Percentiles rank a stretch among this genome's conserved stretches.
These are phyloP conservation scores for Porites lobata DNA, from an alignment of 92 coral and sea anemone genomes.

Conservation along the genomic window DNA sequence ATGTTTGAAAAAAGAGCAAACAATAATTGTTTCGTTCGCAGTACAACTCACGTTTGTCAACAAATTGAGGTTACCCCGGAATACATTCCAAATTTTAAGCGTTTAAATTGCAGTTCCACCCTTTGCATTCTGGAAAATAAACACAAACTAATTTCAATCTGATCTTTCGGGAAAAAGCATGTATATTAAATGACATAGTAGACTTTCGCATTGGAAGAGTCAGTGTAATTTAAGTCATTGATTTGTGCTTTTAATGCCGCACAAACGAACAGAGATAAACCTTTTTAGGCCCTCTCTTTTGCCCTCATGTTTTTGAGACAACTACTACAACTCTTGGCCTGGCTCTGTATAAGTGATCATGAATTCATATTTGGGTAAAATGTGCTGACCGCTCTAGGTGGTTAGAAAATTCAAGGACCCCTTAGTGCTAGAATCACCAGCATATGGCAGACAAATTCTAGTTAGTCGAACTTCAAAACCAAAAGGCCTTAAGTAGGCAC, in stretches of 20 bases:
- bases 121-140: background rate
- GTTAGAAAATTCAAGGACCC: background rate
- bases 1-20: background rate
- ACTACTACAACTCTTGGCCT: too few species aligned
- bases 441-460: background rate
- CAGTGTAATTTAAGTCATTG: background rate
- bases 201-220: too few species aligned
- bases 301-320: too few species aligned
- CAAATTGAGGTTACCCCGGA: background rate
- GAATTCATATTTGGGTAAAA: background rate
- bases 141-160: background rate
- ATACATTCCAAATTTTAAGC: background rate
- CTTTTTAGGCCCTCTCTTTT: background rate
- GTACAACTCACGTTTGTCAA: conserved; percentile 14
- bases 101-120: background rate
- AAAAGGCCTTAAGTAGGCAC: background rate
- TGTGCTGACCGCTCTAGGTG: background rate
- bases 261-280: background rate
- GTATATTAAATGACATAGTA: background rate
- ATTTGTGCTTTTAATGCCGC: background rate
- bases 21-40: conserved; percentile 4
- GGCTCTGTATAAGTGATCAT: background rate
- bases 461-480: background rate
- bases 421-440: background rate
- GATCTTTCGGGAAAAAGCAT: background rate